These are phyloP conservation scores for Rhagophthalmus giganteus DNA, from an alignment of 2,888 invertebrate species.

Conservation along the genomic window DNA sequence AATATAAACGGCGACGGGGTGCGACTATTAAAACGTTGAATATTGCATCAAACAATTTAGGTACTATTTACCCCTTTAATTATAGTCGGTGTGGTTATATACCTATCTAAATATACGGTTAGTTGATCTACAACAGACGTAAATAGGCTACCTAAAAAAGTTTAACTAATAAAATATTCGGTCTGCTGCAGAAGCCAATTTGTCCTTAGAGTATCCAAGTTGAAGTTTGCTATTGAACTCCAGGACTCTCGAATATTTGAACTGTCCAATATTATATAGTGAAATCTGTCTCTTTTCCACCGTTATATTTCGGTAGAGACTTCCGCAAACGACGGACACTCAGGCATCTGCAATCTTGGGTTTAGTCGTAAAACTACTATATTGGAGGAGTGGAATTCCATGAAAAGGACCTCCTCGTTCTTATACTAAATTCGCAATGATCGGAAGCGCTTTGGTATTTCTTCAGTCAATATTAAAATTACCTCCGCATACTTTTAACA, in stretches of 20 bases:
- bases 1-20: too few relatives aligned
- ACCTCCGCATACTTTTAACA: slow-evolving; percentile 19
- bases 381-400: slow-evolving; percentile 34
- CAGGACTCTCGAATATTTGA: slow-evolving; percentile 22
- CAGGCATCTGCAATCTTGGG: slow-evolving; percentile 31
- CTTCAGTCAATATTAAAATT: slow-evolving; percentile 28
- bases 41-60: too few relatives aligned
- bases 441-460: slow-evolving; percentile 26
- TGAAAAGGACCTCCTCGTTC: slow-evolving; percentile 26
- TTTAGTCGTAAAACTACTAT: slow-evolving; percentile 37
- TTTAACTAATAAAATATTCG: slow-evolving; percentile 13
- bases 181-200: slow-evolving; percentile 18
- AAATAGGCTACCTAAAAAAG: too few relatives aligned
- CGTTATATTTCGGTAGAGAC: slow-evolving; percentile 22
- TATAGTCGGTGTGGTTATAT: too few relatives aligned
- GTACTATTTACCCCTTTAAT: too few relatives aligned
- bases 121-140: too few relatives aligned
- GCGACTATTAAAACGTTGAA: too few relatives aligned
- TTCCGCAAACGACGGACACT: slow-evolving; percentile 27
- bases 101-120: too few relatives aligned
- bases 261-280: slow-evolving; percentile 25
- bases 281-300: slow-evolving; percentile 22
- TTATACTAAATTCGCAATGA: slow-evolving; percentile 28
- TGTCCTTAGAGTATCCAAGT: slow-evolving; percentile 17
- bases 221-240: slow-evolving; percentile 17